A percentile compares a stretch with the other conserved stretches of the same genome.
Conservation (phyloP, 2,888 invertebrate genomes). For the Drosophila melanosoma region DNA sequence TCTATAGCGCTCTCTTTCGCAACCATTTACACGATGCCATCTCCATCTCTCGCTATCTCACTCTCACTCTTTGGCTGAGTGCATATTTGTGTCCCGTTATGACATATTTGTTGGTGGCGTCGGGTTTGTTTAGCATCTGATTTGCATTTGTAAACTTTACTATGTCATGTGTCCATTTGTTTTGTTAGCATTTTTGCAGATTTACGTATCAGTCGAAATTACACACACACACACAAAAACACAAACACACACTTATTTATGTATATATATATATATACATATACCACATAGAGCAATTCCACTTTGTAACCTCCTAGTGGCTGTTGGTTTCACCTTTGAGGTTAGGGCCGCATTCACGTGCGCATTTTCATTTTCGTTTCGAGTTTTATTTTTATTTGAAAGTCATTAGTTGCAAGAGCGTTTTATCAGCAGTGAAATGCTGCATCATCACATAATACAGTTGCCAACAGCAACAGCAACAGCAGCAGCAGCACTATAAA, state of each 20-base stretch:
- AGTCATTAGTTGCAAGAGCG: conserved; percentile 69
- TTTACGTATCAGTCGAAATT: conserved; percentile 67
- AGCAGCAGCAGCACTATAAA: conserved; percentile 10
- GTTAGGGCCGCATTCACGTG: conserved; percentile 37
- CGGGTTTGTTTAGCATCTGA: conserved; percentile 78
- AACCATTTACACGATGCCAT: background rate
- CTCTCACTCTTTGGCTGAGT: conserved; percentile 27
- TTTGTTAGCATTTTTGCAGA: conserved; percentile 64
- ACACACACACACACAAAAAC: background rate
- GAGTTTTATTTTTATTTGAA: conserved; percentile 58
- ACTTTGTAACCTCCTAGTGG: background rate
- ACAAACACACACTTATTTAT: background rate
- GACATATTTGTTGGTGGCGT: conserved; percentile 78
- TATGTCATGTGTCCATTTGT: conserved; percentile 69
- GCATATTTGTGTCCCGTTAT: conserved; percentile 68
- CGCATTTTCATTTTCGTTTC: conserved; percentile 15
- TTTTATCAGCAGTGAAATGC: conserved; percentile 66
- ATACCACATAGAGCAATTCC: background rate
- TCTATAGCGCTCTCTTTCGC: conserved; percentile 43
- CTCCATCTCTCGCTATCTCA: background rate
- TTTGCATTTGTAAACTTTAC: conserved; percentile 80
- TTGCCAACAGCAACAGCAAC: conserved; percentile 29
- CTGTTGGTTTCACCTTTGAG: conserved; percentile 31
- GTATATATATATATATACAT: background rate
- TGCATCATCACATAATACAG: conserved; percentile 69